Evolutionary conservation across 2,113 vertebrate genomes (phyloP).

Genomic region (Nannobrachium achirus): DNA sequence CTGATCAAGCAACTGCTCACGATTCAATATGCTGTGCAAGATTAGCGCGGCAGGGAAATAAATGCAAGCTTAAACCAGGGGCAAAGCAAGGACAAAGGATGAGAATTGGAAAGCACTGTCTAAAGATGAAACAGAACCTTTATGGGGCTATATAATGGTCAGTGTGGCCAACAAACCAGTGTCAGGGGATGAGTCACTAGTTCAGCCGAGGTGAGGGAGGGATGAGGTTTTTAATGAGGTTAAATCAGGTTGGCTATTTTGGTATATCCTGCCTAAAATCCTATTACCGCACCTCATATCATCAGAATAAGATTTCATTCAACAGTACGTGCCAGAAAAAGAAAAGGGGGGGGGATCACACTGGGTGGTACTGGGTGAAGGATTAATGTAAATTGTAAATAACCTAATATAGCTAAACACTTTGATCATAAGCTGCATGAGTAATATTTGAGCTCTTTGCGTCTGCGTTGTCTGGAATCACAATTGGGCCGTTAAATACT

Average conservation of each 20-base stretch:
- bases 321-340: neutral
- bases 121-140: conserved; percentile 15
- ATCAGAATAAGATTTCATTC: neutral
- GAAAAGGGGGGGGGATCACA: neutral
- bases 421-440: neutral
- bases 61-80: neutral
- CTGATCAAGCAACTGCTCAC: no score
- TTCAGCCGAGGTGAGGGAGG: conserved; percentile 4
- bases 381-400: neutral
- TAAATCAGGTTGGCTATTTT: neutral
- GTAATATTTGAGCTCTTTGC: no score
- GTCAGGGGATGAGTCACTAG: conserved; percentile 15
- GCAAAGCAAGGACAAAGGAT: neutral
- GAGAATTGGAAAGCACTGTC: neutral
- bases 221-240: neutral
- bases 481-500: no score
- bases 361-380: neutral
- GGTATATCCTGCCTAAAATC: conserved; percentile 5
- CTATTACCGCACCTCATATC: neutral
- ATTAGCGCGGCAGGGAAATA: neutral
- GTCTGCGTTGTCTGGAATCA: no score
- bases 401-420: neutral
- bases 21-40: neutral
- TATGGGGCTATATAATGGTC: conserved; percentile 21
- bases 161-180: conserved; percentile 11